Evolutionary conservation across 2,888 invertebrate species (phyloP).

Genomic region (Alloplasta piceator): DNA sequence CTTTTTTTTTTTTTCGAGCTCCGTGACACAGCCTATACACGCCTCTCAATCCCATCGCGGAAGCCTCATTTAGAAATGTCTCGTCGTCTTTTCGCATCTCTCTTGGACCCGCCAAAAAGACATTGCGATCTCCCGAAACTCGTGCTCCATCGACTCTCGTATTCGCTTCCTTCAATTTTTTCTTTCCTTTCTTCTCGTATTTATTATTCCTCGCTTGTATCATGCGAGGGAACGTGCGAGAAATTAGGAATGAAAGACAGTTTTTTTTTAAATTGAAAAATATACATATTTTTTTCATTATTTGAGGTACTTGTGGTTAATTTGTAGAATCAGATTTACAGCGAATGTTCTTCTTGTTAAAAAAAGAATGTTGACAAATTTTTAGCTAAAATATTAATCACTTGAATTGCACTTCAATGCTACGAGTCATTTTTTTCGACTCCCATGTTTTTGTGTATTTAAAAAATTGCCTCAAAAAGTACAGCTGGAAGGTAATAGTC

Average conservation of each 20-base stretch:
- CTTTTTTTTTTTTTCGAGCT: constrained; percentile 38
- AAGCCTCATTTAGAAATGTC: constrained; percentile 71
- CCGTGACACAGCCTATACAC: constrained; percentile 53
- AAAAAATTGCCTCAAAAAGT: too few relatives aligned
- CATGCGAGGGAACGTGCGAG: constrained; percentile 41
- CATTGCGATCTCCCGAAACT: constrained; percentile 45
- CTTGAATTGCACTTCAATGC: too few relatives aligned
- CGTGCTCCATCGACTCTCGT: constrained; percentile 14
- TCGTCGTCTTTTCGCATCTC: constrained; percentile 55
- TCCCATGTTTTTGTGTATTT: too few relatives aligned
- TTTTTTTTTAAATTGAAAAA: too few relatives aligned
- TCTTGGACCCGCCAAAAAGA: constrained; percentile 48
- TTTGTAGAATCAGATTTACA: too few relatives aligned
- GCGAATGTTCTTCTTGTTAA: too few relatives aligned
- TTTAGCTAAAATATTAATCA: too few relatives aligned
- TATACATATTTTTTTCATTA: too few relatives aligned
- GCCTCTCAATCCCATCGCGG: constrained; percentile 67
- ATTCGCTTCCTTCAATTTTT: not conserved
- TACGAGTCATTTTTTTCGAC: too few relatives aligned
- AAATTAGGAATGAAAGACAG: constrained; percentile 40
- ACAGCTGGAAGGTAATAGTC: too few relatives aligned
- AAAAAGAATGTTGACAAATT: too few relatives aligned
- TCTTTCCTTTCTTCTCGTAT: constrained; percentile 41
- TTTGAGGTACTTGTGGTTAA: not conserved
- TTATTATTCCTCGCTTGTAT: constrained; percentile 44